phyloP scores from a whole-genome alignment of 2,113 vertebrate species.

The Formicarius rufipectus region DNA sequence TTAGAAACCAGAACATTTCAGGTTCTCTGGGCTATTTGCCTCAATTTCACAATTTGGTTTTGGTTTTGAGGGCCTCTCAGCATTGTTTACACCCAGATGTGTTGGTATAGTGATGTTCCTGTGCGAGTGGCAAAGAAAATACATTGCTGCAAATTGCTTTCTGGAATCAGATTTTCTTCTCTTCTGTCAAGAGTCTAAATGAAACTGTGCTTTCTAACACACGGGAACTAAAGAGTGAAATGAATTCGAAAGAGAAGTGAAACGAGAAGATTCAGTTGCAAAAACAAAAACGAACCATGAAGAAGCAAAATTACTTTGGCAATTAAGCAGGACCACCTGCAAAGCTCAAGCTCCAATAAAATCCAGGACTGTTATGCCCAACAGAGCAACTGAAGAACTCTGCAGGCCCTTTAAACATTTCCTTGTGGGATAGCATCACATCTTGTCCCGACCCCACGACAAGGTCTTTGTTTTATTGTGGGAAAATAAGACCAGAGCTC shows the following conservation, averaged over 20 bases:
- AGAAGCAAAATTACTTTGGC: neutral
- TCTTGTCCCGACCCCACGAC: neutral
- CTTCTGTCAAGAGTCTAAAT: neutral
- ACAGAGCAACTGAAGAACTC: neutral
- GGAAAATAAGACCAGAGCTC: neutral
- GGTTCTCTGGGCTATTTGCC: slow-evolving; percentile 32
- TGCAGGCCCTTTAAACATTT: neutral
- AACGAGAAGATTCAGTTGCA: slow-evolving; percentile 3
- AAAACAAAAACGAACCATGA: neutral
- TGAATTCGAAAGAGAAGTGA: slow-evolving; percentile 13
- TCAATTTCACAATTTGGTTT: slow-evolving; percentile 36
- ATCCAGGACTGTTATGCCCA: neutral
- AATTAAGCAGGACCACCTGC: neutral
- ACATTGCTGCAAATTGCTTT: slow-evolving; percentile 15
- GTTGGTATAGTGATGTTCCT: neutral
- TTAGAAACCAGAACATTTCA: neutral
- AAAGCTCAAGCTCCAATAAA: neutral
- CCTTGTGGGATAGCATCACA: neutral
- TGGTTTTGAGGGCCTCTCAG: slow-evolving; percentile 40
- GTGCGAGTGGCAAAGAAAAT: neutral
- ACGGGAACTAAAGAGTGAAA: slow-evolving; percentile 30
- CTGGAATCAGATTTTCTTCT: neutral
- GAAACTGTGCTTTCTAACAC: slow-evolving; percentile 28
- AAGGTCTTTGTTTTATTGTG: neutral
- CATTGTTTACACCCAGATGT: slow-evolving; percentile 18